Percentiles rank a stretch among this genome's conserved stretches.
These are phyloP conservation scores for Hemicentrotus pulcherrimus DNA, from an alignment of 35 echinoderm and acorn worm genomes.

Conservation along the genomic window DNA sequence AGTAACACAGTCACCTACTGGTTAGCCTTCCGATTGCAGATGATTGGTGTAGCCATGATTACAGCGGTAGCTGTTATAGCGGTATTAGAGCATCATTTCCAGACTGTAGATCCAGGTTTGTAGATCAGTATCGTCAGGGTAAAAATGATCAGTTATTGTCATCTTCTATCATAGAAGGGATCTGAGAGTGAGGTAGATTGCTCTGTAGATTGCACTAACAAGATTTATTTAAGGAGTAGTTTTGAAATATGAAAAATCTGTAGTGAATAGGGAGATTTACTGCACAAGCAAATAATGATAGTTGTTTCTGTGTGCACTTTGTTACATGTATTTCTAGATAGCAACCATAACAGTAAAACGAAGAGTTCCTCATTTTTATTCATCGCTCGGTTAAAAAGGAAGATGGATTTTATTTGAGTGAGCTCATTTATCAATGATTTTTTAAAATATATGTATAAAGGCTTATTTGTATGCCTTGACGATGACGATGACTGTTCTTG, in stretches of 20 bases:
- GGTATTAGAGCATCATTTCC: constrained; percentile 87
- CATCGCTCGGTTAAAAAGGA: background rate
- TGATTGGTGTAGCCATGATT: constrained; percentile 93
- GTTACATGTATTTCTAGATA: too few relatives aligned
- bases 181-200: background rate
- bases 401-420: background rate
- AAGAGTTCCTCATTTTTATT: background rate
- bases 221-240: too few relatives aligned
- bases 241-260: too few relatives aligned
- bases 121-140: background rate
- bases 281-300: too few relatives aligned
- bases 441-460: too few relatives aligned
- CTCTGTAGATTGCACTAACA: too few relatives aligned
- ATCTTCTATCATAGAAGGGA: background rate
- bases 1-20: constrained; percentile 79
- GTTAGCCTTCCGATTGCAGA: constrained; percentile 88
- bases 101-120: constrained; percentile 80
- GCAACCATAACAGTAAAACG: too few relatives aligned
- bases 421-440: background rate
- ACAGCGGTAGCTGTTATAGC: constrained; percentile 87
- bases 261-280: too few relatives aligned
- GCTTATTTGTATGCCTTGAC: background rate
- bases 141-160: background rate
- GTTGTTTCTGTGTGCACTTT: too few relatives aligned
- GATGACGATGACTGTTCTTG: background rate